phyloP scores from a whole-genome alignment of 2,888 invertebrate species.

The Amblyjoppa fuscipennis region DNA sequence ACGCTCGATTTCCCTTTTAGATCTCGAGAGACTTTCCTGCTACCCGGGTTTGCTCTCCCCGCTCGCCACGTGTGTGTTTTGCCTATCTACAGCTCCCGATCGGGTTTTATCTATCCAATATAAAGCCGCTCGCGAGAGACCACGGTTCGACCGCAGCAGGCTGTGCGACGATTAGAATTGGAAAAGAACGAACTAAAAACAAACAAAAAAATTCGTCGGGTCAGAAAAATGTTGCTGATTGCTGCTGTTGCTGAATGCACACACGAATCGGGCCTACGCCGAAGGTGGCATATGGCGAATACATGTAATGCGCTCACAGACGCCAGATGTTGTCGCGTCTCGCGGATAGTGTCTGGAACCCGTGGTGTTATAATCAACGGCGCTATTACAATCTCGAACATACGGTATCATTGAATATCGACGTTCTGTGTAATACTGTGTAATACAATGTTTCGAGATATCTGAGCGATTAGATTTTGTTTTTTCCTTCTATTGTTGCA shows the following conservation, averaged over 20 bases:
- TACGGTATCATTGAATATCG: slow-evolving; percentile 11
- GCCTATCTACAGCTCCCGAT: slow-evolving; percentile 33
- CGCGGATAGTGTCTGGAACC: slow-evolving; percentile 6
- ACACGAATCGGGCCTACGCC: background rate
- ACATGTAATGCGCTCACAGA: slow-evolving; percentile 11
- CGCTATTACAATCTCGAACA: slow-evolving; percentile 4
- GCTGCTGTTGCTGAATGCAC: background rate
- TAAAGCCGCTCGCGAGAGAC: slow-evolving; percentile 18
- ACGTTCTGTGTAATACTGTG: background rate
- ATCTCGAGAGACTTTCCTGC: slow-evolving; percentile 72
- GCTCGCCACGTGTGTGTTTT: slow-evolving; percentile 27
- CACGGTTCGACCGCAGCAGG: background rate
- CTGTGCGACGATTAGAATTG: background rate
- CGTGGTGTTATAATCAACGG: slow-evolving; percentile 6
- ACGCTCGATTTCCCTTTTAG: slow-evolving; percentile 77
- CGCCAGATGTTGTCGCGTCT: slow-evolving; percentile 46
- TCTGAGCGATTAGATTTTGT: background rate
- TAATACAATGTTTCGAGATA: slow-evolving; percentile 7
- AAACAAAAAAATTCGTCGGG: slow-evolving; percentile 8
- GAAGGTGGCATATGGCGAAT: slow-evolving; percentile 42
- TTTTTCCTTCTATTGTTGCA: too few relatives aligned
- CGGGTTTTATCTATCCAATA: slow-evolving; percentile 45
- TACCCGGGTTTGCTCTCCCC: slow-evolving; percentile 9
- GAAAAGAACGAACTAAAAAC: background rate
- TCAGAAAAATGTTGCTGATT: slow-evolving; percentile 16